Base-by-base conservation (phyloP, 2,888 invertebrate genomes). In the Drosophila nigricruria region DNA sequence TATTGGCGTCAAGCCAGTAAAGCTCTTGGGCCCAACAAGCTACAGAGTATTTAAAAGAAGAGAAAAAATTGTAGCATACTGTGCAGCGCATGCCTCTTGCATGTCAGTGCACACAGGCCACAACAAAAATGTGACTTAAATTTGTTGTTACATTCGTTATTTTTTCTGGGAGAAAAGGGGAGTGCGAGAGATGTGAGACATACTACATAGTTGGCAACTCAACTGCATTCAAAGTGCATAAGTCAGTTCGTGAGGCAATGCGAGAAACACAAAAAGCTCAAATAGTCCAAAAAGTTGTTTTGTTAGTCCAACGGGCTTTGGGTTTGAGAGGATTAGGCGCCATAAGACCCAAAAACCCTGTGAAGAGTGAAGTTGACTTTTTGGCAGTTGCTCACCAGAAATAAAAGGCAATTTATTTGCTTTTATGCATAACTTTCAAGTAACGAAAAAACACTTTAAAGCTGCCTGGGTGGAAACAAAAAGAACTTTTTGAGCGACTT, bases 161-260 rank as follows among this genome's bases (percentile, higher is more conserved):
- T 45, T 16, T 20, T 47, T 27, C 12, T 53, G 43, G 23, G 34
- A 43, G 12, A 16, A 23, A 14, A 27, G 27, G 23, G 9, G 34
- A 20, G 38, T 20, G 45, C 18, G 14, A 25, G 38, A 6, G 18
- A 14, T 20, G n/a, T 43, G 32, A n/a, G 47, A 59, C 30, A 60
- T 36, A 49, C 25, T 45, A 61, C 61, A 63, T 67, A 71, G 80
- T 83, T 82, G 77, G 81, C 73, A 81, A 86, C 84, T 73, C 79
- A 76, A 78, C 81, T 87, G 81, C 86, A 86, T 74, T 77, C 77
- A 77, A 73, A 87, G 73, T 87, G 84, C 87, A 85, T 82, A 82
- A 88, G 88, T 85, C 84, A 83, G 77, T 77, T 62, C 78, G 74
- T 77, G 71, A 81, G 71, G 65, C 75, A 58, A 52, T n/a, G 25